Evolutionary conservation across 1,140 invertebrate species (phyloP), one percentile per base, ranked within the genome.

Genomic region (Drosophila nebulosa): DNA sequence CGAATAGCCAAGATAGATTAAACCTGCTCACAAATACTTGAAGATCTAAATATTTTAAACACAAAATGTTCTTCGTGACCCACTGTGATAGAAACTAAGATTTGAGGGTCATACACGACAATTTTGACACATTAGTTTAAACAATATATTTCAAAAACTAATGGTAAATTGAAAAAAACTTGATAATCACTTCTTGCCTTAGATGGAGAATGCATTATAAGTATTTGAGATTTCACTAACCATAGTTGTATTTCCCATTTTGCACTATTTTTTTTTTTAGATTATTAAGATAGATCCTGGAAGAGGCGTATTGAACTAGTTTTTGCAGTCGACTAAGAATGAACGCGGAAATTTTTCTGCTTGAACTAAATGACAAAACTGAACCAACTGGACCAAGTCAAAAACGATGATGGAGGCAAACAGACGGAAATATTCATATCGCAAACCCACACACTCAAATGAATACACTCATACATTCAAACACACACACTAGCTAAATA

Each of bases 311-410:
- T 46, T 46, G 39, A 21, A 26, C 4, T 21, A 22, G 24, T 22
- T 18, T 53, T 32, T 55, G n/a, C 32, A 39, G 22, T 50, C 22
- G 14, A 36, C 32, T 24, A 30, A n/a, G 27, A 46, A 51, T 51
- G 35, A 66, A 61, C 67, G 61, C 69, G 76, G 64, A 78, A 78
- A 63, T 65, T 39, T 78, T 59, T 50, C 30, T 61, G 73, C 75
- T 76, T 78, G 73, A 78, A 65, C 76, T 72, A 78, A 78, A 78
- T 78, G 76, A 72, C 76, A 72, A 69, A 76, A 76, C 76, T 72
- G 73, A 76, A 76, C 76, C 75, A 78, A 76, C 76, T 78, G 76
- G 76, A 78, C 73, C 64, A 78, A 75, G 72, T 70, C 69, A 72
- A 62, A 66, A 42, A 64, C 35, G 56, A 67, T 78, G 76, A 78